Evolutionary conservation across 2,797 vertebrate species (phyloP), one percentile per base, ranked within the genome.

Genomic region (Lerista edwardsae): DNA sequence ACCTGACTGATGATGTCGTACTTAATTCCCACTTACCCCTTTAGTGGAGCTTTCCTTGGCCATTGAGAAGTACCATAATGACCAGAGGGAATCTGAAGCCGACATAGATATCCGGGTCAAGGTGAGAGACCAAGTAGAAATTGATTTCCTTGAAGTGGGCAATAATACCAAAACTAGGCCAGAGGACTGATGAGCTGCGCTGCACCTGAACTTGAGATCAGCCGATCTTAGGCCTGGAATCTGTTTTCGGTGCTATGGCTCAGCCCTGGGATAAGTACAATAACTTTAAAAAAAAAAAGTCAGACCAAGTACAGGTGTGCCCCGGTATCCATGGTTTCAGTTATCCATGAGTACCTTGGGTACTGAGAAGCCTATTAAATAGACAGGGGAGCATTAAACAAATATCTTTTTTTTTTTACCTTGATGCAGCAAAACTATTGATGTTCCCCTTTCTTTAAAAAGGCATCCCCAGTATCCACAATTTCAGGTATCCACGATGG

Each of bases 31-130:
- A 7, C 44, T 77, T 69, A 11, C 21, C 23, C 62, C 51, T 47
- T 4, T 34, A 89, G 88, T 81, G 75, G 84, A 89, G 36, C 82
- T 89, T 76, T 80, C 84, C 31, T 34, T 78, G 81, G 87, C 84
- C 19, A 78, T 89, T 23, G 65, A 84, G 47, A 84, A 72, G 51
- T 44, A 89, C 17, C 59, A 75, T 2, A 80, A 57, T 19, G 27
- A 77, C 44, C 72, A 80, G 74, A 84, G 44, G 47, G 67, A 77
- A 80, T n/a, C 5, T 14, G 78, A 80, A 59, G 27, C 47, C 15
- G 79, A n/a, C 12, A 73, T 51, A 29, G 73, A 84, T 19, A 31
- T 19, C 27, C 21, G 31, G 9, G 25, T 0, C 12, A 84, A 86
- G 84, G 87, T 89, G 59, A 86, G 84, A 72, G 9, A 80, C 31